Conservation (phyloP, 2,888 invertebrate species). For the Tinea trinotella region DNA sequence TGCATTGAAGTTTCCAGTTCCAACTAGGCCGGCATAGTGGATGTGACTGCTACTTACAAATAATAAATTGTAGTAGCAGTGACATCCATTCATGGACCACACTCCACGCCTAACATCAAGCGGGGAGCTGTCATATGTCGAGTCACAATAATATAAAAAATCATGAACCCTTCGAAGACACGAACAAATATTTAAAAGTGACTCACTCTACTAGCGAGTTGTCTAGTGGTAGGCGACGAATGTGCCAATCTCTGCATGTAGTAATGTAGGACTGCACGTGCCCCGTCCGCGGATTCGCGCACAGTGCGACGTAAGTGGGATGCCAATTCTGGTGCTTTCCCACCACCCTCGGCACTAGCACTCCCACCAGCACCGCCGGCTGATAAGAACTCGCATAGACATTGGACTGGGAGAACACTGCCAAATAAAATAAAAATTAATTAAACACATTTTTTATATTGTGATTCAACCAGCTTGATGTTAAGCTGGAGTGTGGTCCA, state of each 20-base stretch:
- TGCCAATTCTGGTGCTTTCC: slow-evolving; percentile 78
- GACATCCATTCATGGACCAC: too few species aligned
- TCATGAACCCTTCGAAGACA: too few species aligned
- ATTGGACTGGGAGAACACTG: slow-evolving; percentile 95
- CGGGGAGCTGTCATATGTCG: too few species aligned
- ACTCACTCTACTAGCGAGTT: slow-evolving; percentile 79
- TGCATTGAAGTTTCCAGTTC: too few species aligned
- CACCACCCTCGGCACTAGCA: slow-evolving; percentile 30
- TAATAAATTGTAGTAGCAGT: too few species aligned
- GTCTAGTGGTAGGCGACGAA: slow-evolving; percentile 81
- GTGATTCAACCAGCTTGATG: too few species aligned
- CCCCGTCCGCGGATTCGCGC: slow-evolving; percentile 67
- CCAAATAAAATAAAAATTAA: background rate
- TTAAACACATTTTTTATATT: background rate
- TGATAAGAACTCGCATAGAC: slow-evolving; percentile 95
- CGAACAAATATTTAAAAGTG: too few species aligned
- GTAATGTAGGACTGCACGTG: slow-evolving; percentile 91
- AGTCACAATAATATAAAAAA: too few species aligned
- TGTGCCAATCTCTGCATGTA: slow-evolving; percentile 89
- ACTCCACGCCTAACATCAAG: too few species aligned
- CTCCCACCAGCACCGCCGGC: slow-evolving; percentile 62
- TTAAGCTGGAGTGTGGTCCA: too few species aligned
- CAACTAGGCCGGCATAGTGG: too few species aligned
- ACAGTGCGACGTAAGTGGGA: slow-evolving; percentile 71
- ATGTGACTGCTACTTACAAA: too few species aligned